phyloP scores from a whole-genome alignment of 53 echinoderm and acorn worm species.

The Crossaster papposus region DNA sequence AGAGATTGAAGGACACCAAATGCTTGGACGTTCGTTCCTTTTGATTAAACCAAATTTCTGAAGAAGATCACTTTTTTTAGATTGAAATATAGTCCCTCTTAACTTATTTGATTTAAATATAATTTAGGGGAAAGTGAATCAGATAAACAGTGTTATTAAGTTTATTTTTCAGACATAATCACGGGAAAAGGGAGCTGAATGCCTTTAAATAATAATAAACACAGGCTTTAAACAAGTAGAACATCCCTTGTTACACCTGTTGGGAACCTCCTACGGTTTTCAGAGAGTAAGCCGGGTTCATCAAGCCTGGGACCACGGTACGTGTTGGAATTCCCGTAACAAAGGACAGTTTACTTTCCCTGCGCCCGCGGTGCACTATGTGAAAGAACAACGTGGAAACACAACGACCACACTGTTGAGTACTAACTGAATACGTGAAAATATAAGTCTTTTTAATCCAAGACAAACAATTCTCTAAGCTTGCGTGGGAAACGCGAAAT shows the following conservation, averaged over 20 bases:
- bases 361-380: background rate
- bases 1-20: background rate
- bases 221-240: background rate
- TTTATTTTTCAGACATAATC: background rate
- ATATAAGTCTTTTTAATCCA: background rate
- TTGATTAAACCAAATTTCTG: too few species aligned
- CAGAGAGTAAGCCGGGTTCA: too few species aligned
- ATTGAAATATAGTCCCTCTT: too few species aligned
- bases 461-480: background rate
- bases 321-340: background rate
- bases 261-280: too few species aligned
- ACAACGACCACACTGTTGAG: background rate
- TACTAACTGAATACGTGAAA: background rate
- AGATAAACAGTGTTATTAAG: too few species aligned
- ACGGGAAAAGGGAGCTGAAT: background rate
- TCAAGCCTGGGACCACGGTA: background rate
- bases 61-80: too few species aligned
- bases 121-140: too few species aligned
- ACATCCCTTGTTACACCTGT: too few species aligned
- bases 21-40: background rate
- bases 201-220: background rate
- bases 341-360: background rate
- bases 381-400: background rate
- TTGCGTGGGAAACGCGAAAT: conserved; percentile 8
- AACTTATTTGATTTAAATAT: too few species aligned